Base-by-base conservation (phyloP, 2,888 invertebrate species). In the Mythimna loreyi region DNA sequence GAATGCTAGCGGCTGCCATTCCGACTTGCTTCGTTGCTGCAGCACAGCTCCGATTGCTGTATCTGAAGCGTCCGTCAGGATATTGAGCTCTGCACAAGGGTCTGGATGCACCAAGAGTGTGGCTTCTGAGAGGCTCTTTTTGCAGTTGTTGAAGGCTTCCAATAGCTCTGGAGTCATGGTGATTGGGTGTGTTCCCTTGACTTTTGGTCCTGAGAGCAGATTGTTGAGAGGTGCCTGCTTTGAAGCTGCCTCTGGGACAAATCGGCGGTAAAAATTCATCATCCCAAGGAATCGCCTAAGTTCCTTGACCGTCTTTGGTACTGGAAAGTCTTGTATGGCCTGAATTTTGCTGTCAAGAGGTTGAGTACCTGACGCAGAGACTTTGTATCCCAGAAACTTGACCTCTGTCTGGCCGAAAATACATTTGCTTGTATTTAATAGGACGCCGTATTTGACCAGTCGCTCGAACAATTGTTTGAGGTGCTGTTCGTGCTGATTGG, bases 361-460 rank as follows among this genome's bases (percentile, higher is more conserved):
- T 40, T 57, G 56, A 13, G 23, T 28, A 7, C 64, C 64, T 49
- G 47, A 19, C 4, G 57, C 64, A 0, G 64, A 50, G 6, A 65
- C 49, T 33, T 23, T 49, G 49, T 50, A 57, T 13, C 64, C 64
- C 16, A 65, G 33, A 11, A 65, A 65, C 0, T 40, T 58, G 11
- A 85, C 78, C 40, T 83, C 81, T 0, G 67, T 9, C 1, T 50
- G 72, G 0, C 85, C 86, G 45, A 85, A 86, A 9, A 72, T 63
- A 30, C 86, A 86, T 30, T 86, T 85, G 2, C 80, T 63, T 0
- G 73, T 65, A 53, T 87, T 87, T 16, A 85, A 50, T 1, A 84
- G 11, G 3, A 85, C 65, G 58, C 77, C 75, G 61, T 73, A 85
- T 1, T 85, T 68, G 33, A 49, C 60, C 49, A 85, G 23, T 1